Evolutionary conservation across 2,888 invertebrate species (phyloP).

Genomic region (Griposia aprilina): DNA sequence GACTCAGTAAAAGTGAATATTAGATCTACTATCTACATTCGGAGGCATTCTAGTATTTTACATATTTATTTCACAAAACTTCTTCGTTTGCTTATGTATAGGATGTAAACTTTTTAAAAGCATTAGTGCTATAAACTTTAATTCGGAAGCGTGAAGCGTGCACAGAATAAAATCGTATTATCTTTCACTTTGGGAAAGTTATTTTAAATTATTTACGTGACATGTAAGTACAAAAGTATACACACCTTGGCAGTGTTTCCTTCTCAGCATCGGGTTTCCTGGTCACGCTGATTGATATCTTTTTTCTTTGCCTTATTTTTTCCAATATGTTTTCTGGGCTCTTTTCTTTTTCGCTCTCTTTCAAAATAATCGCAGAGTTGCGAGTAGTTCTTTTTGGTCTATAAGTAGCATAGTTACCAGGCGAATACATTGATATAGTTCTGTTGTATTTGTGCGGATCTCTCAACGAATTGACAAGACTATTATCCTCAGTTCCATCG

Average conservation of each 20-base stretch:
- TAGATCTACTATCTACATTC: conserved; percentile 69
- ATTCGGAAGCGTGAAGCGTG: conserved; percentile 89
- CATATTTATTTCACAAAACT: conserved; percentile 71
- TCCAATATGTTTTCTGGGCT: conserved; percentile 89
- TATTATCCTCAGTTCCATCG: conserved; percentile 80
- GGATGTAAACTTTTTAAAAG: conserved; percentile 81
- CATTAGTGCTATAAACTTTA: conserved; percentile 88
- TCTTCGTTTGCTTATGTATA: conserved; percentile 74
- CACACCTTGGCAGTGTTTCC: conserved; percentile 88
- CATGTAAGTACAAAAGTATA: conserved; percentile 82
- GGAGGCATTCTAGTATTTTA: conserved; percentile 68
- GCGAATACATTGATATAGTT: conserved; percentile 88
- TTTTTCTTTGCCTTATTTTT: conserved; percentile 88
- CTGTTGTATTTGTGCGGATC: conserved; percentile 86
- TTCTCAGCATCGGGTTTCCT: conserved; percentile 85
- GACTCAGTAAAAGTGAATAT: conserved; percentile 58
- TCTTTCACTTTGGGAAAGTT: conserved; percentile 85
- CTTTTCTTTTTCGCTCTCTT: conserved; percentile 88
- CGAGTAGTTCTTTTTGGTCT: conserved; percentile 87
- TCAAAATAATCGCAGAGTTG: conserved; percentile 88
- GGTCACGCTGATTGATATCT: conserved; percentile 87
- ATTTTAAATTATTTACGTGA: conserved; percentile 88
- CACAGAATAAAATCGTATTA: conserved; percentile 85
- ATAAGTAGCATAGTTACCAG: conserved; percentile 88
- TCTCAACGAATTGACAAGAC: conserved; percentile 76